Conservation (phyloP, 1,140 invertebrate species). For the Drosophila pseudoobscura region DNA sequence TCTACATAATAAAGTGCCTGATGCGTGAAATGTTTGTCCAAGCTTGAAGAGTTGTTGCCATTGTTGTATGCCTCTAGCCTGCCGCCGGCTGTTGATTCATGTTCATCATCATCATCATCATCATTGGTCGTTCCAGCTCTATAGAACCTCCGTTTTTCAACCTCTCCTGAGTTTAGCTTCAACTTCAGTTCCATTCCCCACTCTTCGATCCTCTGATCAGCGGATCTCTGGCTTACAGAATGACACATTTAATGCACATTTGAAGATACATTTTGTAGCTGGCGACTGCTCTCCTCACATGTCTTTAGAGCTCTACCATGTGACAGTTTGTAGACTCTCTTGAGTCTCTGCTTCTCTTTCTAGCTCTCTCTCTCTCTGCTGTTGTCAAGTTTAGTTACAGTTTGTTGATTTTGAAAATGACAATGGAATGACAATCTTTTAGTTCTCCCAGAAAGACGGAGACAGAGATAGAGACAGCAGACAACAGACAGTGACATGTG, state of each 20-base stretch:
- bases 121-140: constrained; percentile 25
- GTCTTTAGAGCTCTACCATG: constrained; percentile 23
- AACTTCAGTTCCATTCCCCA: constrained; percentile 41
- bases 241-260: constrained; percentile 82
- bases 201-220: constrained; percentile 49
- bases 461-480: too few species aligned
- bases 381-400: constrained; percentile 69
- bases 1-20: constrained; percentile 82
- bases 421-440: constrained; percentile 67
- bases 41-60: constrained; percentile 81
- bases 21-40: constrained; percentile 83
- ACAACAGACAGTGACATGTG: constrained; percentile 39
- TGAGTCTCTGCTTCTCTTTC: constrained; percentile 24
- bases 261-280: constrained; percentile 64
- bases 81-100: constrained; percentile 72
- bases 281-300: constrained; percentile 34
- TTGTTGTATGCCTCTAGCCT: constrained; percentile 53
- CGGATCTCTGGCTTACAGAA: constrained; percentile 62
- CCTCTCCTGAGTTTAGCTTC: constrained; percentile 12
- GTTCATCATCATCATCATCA: constrained; percentile 42
- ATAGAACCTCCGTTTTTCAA: constrained; percentile 66
- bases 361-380: too few species aligned
- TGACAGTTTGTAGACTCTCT: constrained; percentile 60
- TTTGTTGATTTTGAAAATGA: constrained; percentile 82
- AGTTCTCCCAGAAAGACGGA: constrained; percentile 15